phyloP scores from a whole-genome alignment of 2,888 invertebrate species.

The Acleris laterana region DNA sequence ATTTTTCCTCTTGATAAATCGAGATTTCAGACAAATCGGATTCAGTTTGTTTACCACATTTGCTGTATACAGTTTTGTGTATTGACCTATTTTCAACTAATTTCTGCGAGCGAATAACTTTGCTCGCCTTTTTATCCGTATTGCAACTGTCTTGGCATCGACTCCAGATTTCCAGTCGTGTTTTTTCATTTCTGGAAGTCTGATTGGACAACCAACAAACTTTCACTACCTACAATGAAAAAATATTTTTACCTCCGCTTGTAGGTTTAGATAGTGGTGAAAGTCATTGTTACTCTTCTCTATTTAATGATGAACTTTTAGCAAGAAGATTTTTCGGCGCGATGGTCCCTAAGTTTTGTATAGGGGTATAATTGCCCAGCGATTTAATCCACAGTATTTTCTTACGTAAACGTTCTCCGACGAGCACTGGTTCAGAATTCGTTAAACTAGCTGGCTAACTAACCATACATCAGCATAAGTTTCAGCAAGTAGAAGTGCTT shows the following conservation, averaged over 20 bases:
- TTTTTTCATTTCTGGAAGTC: constrained; percentile 11
- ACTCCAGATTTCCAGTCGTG: constrained; percentile 7
- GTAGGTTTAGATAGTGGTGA: neutral
- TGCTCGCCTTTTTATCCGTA: neutral
- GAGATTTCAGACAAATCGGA: too few relatives aligned
- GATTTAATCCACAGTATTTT: too few relatives aligned
- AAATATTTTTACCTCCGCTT: neutral
- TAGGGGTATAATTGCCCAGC: too few relatives aligned
- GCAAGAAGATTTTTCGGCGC: too few relatives aligned
- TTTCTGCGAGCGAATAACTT: neutral
- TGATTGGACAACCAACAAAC: constrained; percentile 24
- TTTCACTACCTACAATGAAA: constrained; percentile 11
- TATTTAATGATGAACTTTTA: too few relatives aligned
- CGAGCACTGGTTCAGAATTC: neutral
- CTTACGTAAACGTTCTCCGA: too few relatives aligned
- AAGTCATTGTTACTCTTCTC: neutral
- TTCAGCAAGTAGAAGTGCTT: constrained; percentile 1
- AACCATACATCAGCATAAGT: neutral
- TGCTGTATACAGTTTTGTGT: neutral
- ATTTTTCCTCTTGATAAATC: too few relatives aligned
- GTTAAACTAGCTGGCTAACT: constrained; percentile 5
- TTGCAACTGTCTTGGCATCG: constrained; percentile 28
- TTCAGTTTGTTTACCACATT: too few relatives aligned
- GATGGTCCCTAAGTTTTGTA: too few relatives aligned
- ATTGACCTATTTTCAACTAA: neutral